These are phyloP conservation scores for Chaetoderma sp. DNA, from an alignment of 2,888 invertebrate species.

Conservation along the genomic window DNA sequence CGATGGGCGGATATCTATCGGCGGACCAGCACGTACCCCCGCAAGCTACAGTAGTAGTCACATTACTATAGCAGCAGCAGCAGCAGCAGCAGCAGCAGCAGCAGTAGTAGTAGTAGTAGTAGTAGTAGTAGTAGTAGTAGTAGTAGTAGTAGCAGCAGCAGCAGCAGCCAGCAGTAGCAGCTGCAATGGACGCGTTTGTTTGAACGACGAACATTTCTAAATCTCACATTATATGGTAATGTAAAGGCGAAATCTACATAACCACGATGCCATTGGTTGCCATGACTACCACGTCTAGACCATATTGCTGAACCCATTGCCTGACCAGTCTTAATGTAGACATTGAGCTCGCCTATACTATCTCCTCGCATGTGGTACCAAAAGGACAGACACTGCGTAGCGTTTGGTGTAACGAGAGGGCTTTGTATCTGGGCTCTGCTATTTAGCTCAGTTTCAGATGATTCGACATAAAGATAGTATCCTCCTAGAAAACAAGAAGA, in stretches of 20 bases:
- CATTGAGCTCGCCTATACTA: slow-evolving; percentile 45
- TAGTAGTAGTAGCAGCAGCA: background rate
- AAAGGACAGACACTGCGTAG: slow-evolving; percentile 39
- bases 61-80: too few relatives aligned
- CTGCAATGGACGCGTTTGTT: background rate
- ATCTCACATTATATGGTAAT: too few relatives aligned
- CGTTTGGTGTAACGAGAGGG: slow-evolving; percentile 29
- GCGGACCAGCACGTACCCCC: too few relatives aligned
- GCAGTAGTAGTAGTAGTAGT: background rate
- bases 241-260: too few relatives aligned
- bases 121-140: background rate
- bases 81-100: background rate
- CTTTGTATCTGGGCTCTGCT: slow-evolving; percentile 70
- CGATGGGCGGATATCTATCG: too few relatives aligned
- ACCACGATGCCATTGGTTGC: slow-evolving; percentile 44
- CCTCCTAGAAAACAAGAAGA: slow-evolving; percentile 27
- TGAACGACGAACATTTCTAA: too few relatives aligned
- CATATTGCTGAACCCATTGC: slow-evolving; percentile 29
- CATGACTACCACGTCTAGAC: slow-evolving; percentile 42
- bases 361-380: slow-evolving; percentile 61
- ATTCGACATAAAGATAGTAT: slow-evolving; percentile 49
- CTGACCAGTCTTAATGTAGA: slow-evolving; percentile 28
- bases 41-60: too few relatives aligned
- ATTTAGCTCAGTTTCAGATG: slow-evolving; percentile 73
- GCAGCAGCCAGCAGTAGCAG: background rate